Evolutionary conservation across 2,797 vertebrate species (phyloP).

Genomic region (Cossypha heuglini): DNA sequence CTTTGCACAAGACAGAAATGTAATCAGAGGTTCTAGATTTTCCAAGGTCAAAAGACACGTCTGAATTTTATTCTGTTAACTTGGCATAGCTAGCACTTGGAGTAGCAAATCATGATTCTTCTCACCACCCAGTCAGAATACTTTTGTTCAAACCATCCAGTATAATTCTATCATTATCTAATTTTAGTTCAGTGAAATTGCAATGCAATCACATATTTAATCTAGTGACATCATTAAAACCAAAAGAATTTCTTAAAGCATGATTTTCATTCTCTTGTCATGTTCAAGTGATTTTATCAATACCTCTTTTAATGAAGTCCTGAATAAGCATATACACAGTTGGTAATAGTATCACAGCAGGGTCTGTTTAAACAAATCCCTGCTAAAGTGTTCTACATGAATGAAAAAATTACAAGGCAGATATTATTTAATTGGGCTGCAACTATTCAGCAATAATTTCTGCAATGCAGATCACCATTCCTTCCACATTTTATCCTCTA

Average conservation of each 20-base stretch:
- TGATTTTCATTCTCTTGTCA: neutral
- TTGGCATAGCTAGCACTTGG: neutral
- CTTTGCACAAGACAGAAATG: neutral
- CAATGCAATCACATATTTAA: neutral
- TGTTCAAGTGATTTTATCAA: neutral
- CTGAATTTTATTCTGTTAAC: neutral
- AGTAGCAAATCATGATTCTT: neutral
- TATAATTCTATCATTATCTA: neutral
- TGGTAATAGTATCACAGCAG: neutral
- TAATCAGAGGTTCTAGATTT: neutral
- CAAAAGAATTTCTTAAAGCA: neutral
- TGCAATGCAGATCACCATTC: neutral
- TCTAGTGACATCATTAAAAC: neutral
- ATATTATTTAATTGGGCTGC: neutral
- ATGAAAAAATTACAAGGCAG: neutral
- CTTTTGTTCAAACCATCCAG: neutral
- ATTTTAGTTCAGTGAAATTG: neutral
- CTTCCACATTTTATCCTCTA: neutral
- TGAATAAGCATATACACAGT: neutral
- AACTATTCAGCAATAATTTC: neutral
- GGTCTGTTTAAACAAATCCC: neutral
- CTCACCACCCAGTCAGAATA: neutral
- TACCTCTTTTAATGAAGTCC: neutral
- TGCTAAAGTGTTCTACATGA: neutral
- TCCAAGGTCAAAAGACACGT: neutral